Base-by-base conservation (phyloP, 2,113 vertebrate species). In the Istiophorus platypterus region DNA sequence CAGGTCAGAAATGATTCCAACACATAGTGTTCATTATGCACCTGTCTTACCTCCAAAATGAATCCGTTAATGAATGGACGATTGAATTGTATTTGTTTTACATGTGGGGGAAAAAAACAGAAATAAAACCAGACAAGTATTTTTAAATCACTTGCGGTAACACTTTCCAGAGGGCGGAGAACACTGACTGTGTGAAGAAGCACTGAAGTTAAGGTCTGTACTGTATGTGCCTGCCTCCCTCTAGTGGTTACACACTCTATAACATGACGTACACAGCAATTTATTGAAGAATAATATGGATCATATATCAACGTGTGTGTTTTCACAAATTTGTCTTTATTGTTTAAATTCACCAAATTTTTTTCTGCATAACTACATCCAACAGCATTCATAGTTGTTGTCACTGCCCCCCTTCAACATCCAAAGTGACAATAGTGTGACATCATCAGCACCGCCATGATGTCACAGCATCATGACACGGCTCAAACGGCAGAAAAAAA, bases 291-390 rank as follows among this genome's bases (percentile, higher is more conserved):
- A 52, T 57, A 24, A 72, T 2, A 42, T 12, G 20, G 7, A 29
- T n/a, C 11, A n/a, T 12, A 24, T 7, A 37, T 41, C 34, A 51
- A 14, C 24, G 15, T 13, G n/a, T 49, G 22, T 54, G 11, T 5
- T 64, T 51, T 39, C 34, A 76, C 37, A 71, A 51, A 39, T 56
- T 1, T 61, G 45, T 91, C 84, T 94, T 93, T 93, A 93, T 93
- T 93, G 88, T 92, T 94, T 90, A 84, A 92, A 89, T 88, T 92
- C 88, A 94, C 91, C 91, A 92, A 90, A 89, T 27, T 37, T 57
- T 80, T 78, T 82, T 85, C 90, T 92, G 88, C 87, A 87, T 92
- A 90, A 92, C 90, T 93, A 93, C 86, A 90, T 91, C 92, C 92
- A 94, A 89, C 73, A 88, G 87, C 87, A 82, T 90, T 90, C 86